Evolutionary conservation across 2,113 vertebrate genomes (phyloP).

Genomic region (Probosciger aterrimus): DNA sequence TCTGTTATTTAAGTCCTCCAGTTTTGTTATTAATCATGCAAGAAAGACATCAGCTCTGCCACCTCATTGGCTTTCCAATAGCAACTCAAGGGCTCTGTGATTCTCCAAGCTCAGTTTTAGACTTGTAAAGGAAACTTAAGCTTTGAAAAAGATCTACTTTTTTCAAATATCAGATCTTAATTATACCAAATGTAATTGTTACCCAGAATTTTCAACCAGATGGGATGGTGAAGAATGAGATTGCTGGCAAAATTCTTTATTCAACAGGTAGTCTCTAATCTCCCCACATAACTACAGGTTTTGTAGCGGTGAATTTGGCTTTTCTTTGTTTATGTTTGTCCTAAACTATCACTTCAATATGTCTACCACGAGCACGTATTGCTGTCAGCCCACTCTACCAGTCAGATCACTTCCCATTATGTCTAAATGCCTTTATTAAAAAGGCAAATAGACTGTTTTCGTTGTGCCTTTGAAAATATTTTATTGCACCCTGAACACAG

Average conservation of each 20-base stretch:
- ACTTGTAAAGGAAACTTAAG: not conserved
- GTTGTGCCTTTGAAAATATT: not conserved
- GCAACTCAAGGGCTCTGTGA: not conserved
- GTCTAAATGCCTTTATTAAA: not conserved
- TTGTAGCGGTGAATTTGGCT: not conserved
- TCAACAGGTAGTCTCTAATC: not conserved
- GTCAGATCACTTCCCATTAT: not conserved
- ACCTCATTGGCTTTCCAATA: not conserved
- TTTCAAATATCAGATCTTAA: not conserved
- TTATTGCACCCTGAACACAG: not conserved
- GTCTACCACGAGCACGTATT: not conserved
- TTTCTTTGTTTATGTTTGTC: not conserved
- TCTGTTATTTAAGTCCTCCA: not conserved
- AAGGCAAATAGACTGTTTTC: not conserved
- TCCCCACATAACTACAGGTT: accelerated
- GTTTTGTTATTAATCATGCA: not conserved
- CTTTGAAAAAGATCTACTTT: not conserved
- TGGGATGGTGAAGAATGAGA: not conserved
- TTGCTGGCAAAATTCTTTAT: not conserved
- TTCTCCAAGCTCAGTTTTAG: not conserved
- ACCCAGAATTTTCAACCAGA: not conserved
- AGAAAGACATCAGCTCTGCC: not conserved
- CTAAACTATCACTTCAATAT: not conserved
- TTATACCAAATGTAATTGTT: not conserved
- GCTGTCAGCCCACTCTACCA: not conserved